phyloP scores from a whole-genome alignment of 2,888 invertebrate genomes.

The Craniophora ligustri region DNA sequence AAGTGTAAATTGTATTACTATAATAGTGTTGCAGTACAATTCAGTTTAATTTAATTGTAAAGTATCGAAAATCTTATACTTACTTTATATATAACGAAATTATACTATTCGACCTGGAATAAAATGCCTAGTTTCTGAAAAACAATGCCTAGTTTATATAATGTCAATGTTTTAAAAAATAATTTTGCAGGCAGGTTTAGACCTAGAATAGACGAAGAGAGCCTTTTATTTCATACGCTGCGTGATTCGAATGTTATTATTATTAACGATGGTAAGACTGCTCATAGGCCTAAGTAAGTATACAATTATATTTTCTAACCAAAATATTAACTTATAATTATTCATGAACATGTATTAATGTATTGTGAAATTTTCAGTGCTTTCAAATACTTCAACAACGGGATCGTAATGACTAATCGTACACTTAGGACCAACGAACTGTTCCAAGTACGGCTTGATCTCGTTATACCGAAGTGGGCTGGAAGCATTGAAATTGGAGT shows the following conservation, averaged over 20 bases:
- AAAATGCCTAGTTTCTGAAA: too few relatives aligned
- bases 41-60: too few relatives aligned
- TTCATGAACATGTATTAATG: not conserved
- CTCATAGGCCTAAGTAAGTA: slow-evolving; percentile 96
- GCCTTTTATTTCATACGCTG: slow-evolving; percentile 95
- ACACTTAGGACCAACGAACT: slow-evolving; percentile 95
- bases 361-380: slow-evolving; percentile 87
- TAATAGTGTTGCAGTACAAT: too few relatives aligned
- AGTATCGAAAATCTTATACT: too few relatives aligned
- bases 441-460: slow-evolving; percentile 97
- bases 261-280: slow-evolving; percentile 96
- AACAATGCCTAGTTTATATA: too few relatives aligned
- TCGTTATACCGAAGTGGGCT: slow-evolving; percentile 97
- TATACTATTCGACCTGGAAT: too few relatives aligned
- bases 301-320: not conserved
- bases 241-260: slow-evolving; percentile 98
- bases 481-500: slow-evolving; percentile 98
- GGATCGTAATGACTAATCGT: slow-evolving; percentile 96
- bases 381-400: slow-evolving; percentile 97
- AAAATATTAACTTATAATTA: not conserved
- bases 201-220: slow-evolving; percentile 88
- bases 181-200: slow-evolving; percentile 71
- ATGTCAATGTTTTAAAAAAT: too few relatives aligned
- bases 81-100: too few relatives aligned
- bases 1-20: slow-evolving; percentile 52